Evolutionary conservation across 1,140 invertebrate species (phyloP), one percentile per base, ranked within the genome.

Genomic region (Aphis gossypii): DNA sequence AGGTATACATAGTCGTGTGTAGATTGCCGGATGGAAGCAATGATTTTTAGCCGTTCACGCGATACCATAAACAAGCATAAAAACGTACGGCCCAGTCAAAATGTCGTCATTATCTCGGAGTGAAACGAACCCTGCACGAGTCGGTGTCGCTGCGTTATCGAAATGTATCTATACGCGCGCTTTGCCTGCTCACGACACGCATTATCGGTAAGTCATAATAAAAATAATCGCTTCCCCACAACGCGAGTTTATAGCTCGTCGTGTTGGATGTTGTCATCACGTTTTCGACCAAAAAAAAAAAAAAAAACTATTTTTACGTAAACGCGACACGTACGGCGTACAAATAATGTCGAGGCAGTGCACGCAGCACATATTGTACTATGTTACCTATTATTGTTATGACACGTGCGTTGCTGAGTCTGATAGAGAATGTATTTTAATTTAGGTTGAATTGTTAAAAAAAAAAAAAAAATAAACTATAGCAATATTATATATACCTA

Each of bases 201-300:
- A 76, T 76, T 76, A 76, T 76, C 60, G 60, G 60, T n/a, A 76
- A 76, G 60, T 76, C 60, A 76, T 68, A 68, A 76, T 68, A 68
- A 68, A n/a, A 76, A 76, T 76, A 76, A 76, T 76, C 60, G n/a
- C 60, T 76, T 76, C 60, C 30, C 60, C 14, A n/a, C 14, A 76
- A 76, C n/a, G 30, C 60, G 30, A 30, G 4, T 30, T 14, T 68
- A n/a, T n/a, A 68, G 9, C 60, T 68, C 30, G 60, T 68, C 60
- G 30, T 68, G 60, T n/a, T 14, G 60, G 60, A 76, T n/a, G 30
- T 76, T 76, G 30, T 76, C 60, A 76, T 76, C 60, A 76, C 60
- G 60, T 76, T 76, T 76, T 76, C 60, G 2, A n/a, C 60, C 30
- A 20, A n/a, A 76, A 41, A 41, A 60, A 30, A 60, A n/a, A n/a